Evolutionary conservation across 2,797 vertebrate species (phyloP).

Genomic region (Enoplosus armatus): DNA sequence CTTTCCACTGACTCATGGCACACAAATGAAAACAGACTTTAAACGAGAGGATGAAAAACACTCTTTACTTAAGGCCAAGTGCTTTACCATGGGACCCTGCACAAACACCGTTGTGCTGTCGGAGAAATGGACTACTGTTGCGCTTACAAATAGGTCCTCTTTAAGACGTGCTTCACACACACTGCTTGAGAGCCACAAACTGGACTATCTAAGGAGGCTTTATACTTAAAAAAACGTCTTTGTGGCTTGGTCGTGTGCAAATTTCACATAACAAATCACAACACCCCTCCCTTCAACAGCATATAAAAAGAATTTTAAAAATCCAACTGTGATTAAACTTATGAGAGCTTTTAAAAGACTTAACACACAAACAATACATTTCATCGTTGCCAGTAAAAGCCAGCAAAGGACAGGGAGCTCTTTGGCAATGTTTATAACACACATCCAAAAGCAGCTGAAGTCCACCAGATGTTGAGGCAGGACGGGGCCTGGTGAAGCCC

Average conservation of each 20-base stretch:
- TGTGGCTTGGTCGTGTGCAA: conserved; percentile 11
- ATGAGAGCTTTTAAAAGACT: conserved; percentile 64
- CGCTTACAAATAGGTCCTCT: conserved; percentile 53
- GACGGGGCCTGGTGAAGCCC: conserved; percentile 70
- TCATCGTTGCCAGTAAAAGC: conserved; percentile 59
- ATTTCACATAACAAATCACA: conserved; percentile 16
- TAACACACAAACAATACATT: conserved; percentile 63
- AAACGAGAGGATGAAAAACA: conserved; percentile 72
- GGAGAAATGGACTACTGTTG: conserved; percentile 63
- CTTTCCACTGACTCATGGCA: conserved; percentile 79
- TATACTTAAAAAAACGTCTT: conserved; percentile 7
- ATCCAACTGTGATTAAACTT: conserved; percentile 44
- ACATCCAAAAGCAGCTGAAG: conserved; percentile 79
- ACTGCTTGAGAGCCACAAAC: conserved; percentile 7
- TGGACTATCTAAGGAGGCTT: conserved; percentile 20
- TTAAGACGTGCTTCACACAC: conserved; percentile 47
- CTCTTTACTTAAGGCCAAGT: conserved; percentile 69
- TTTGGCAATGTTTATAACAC: conserved; percentile 78
- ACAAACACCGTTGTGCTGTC: conserved; percentile 63
- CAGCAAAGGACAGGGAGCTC: conserved; percentile 61
- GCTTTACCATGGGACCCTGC: conserved; percentile 66
- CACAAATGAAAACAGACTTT: conserved; percentile 79
- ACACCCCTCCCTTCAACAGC: neutral
- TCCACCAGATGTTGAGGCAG: conserved; percentile 83
- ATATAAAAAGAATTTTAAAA: conserved; percentile 25